Evolutionary conservation across 2,888 invertebrate genomes (phyloP), one percentile per base, ranked within the genome.

Genomic region (Caenorhabditis doughertyi): DNA sequence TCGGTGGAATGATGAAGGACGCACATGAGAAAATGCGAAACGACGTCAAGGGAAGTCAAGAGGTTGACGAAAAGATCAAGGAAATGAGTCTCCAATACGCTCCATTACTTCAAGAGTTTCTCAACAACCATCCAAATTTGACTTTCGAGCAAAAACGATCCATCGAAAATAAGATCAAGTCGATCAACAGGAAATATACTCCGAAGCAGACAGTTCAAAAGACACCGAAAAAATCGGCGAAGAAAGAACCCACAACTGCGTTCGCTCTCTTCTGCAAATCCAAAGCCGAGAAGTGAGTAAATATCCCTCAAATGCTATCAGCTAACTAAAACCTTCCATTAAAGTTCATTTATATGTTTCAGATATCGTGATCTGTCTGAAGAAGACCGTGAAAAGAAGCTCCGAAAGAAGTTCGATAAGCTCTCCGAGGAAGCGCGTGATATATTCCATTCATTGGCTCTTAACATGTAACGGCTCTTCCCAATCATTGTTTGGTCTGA

Each of bases 291-390:
- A 80, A 80, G 73, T 80, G 13, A 47, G 76, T 58, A 9, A 27
- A 29, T 29, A 32, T 65, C n/a, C n/a, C n/a, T n/a, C n/a, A n/a
- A n/a, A n/a, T n/a, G n/a, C n/a, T n/a, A n/a, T n/a, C n/a, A n/a
- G n/a, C n/a, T n/a, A n/a, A n/a, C n/a, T n/a, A n/a, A n/a, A n/a
- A n/a, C n/a, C n/a, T n/a, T n/a, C n/a, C n/a, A n/a, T n/a, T n/a
- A n/a, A n/a, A n/a, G n/a, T n/a, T n/a, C n/a, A n/a, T n/a, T n/a
- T 5, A 5, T 25, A n/a, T 25, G 11, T 56, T 76, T 32, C 53
- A 76, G 77, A 35, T 77, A 68, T 27, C 68, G 67, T 8, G 73
- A 80, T 21, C 39, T 80, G 53, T 68, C 80, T 18, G 73, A 80
- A 9, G 73, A 60, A 11, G 68, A 58, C 2, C 65, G 80, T 27